Evolutionary conservation across 2,797 vertebrate species (phyloP).

Genomic region (Mallotus villosus): DNA sequence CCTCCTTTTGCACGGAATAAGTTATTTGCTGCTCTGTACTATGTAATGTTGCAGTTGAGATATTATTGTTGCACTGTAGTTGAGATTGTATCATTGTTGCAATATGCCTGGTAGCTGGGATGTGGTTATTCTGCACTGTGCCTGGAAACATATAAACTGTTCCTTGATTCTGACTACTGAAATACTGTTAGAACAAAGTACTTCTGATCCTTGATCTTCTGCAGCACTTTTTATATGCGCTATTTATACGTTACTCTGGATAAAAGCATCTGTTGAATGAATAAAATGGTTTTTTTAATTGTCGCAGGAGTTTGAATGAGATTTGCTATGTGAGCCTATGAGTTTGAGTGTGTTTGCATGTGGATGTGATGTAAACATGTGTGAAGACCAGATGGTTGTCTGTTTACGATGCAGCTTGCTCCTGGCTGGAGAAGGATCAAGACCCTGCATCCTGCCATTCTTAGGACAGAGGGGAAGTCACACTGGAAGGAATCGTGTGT

Average conservation of each 20-base stretch:
- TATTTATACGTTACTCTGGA: too few species aligned
- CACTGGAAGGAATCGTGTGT: slow-evolving; percentile 6
- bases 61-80: not conserved
- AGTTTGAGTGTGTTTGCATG: not conserved
- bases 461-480: slow-evolving; percentile 25
- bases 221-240: too few species aligned
- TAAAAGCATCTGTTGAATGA: too few species aligned
- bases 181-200: too few species aligned
- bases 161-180: too few species aligned
- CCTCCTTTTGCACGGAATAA: too few species aligned
- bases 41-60: not conserved
- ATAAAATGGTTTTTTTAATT: not conserved
- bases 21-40: too few species aligned
- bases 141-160: too few species aligned
- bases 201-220: too few species aligned
- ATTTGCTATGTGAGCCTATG: not conserved
- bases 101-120: too few species aligned
- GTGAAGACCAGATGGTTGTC: slow-evolving; percentile 13
- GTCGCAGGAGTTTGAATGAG: not conserved
- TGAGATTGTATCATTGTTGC: too few species aligned
- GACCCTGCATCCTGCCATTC: slow-evolving; percentile 34
- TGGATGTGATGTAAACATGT: not conserved
- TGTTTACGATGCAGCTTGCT: slow-evolving; percentile 8
- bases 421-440: slow-evolving; percentile 1
- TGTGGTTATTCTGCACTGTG: too few species aligned